Percentiles rank a stretch among this genome's conserved stretches.
These are phyloP conservation scores for Leptinotarsa texana DNA, from an alignment of 1,140 invertebrate species.

Conservation along the genomic window DNA sequence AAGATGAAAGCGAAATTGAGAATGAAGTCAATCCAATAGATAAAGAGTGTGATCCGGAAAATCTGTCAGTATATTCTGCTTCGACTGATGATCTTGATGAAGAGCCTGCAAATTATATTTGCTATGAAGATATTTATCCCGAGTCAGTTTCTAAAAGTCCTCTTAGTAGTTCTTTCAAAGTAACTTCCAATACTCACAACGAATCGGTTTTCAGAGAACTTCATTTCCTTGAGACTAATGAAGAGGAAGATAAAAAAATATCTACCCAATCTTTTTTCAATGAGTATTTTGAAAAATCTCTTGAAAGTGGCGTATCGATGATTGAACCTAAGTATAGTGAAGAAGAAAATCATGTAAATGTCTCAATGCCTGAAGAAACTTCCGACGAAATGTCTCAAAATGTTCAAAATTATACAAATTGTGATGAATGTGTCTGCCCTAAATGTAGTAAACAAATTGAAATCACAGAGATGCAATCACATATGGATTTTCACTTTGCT, in stretches of 20 bases:
- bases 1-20: conserved; percentile 8
- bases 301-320: conserved; percentile 18
- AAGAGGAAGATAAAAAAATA: background rate
- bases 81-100: conserved; percentile 38
- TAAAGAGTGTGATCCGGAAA: conserved; percentile 32
- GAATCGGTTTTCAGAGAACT: background rate
- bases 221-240: background rate
- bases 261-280: conserved; percentile 55
- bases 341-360: background rate
- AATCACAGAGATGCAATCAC: conserved; percentile 57
- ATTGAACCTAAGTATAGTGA: background rate
- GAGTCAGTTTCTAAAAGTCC: conserved; percentile 31
- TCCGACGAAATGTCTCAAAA: background rate
- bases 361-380: conserved; percentile 10
- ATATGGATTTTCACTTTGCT: conserved; percentile 67
- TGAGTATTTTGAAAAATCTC: conserved; percentile 53
- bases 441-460: conserved; percentile 61
- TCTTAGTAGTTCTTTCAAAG: background rate
- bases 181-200: background rate
- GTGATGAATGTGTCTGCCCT: conserved; percentile 47
- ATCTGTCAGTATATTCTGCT: conserved; percentile 41
- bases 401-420: background rate
- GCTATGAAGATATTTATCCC: conserved; percentile 39
- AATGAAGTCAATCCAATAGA: background rate
- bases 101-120: conserved; percentile 32